Base-by-base conservation (phyloP, 2,113 vertebrate genomes). In the Pelusios castaneus region DNA sequence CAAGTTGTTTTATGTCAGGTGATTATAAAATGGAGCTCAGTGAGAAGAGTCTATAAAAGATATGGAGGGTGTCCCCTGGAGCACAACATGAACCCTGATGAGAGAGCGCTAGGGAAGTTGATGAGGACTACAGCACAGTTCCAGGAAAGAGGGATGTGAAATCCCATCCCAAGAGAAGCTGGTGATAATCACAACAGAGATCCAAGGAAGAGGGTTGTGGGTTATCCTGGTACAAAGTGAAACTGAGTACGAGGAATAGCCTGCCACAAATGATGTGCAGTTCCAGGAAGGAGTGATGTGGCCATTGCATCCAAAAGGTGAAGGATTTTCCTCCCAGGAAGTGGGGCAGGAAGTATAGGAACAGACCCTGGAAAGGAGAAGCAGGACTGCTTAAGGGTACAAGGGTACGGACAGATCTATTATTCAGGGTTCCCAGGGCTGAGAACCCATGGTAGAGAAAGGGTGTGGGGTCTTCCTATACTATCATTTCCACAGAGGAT, bases 281-380 rank as follows among this genome's bases (percentile, higher is more conserved):
- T 17, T 27, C 10, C 52, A 63, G 38, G 34, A 31, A 43, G 58
- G 77, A 73, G 2, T 1, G n/a, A 21, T 52, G 41, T 29, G 88
- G 12, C 10, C 45, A 79, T 22, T 45, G 4, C 4, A 19, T 29
- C 6, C 41, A 87, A 14, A 79, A 84, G 54, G 22, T 89, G 91
- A 89, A 14, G 1, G 5, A 49, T 10, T 0, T 1, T 49, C 24
- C 89, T 82, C 16, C 21, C 29, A 78, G 17, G 67, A 73, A 73
- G 67, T 9, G 41, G 38, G 13, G 7, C 55, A 90, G 55, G 17
- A 52, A 24, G 82, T 55, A 0, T 0, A 88, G 31, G 63, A 89
- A 43, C 2, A 56, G 16, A 87, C 0, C 3, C 5, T 1, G 1
- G 21, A 47, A 25, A 55, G 2, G 1, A 0, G 6, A 82, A 77